A percentile compares a stretch with the other conserved stretches of the same genome.
phyloP scores from a whole-genome alignment of 2,797 vertebrate genomes.

The Karalla daura region DNA sequence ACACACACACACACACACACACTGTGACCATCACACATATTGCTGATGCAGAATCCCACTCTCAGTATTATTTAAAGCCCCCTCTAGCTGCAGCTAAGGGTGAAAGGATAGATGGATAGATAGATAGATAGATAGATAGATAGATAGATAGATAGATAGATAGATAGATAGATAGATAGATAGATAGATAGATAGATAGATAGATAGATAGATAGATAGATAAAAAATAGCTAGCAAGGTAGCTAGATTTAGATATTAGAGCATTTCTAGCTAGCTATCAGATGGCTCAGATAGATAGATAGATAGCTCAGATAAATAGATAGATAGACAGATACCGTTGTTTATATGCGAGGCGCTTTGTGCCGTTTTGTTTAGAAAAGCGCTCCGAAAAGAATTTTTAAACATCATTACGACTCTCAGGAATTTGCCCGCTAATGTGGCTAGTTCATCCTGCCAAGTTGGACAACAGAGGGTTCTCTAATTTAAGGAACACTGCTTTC shows the following conservation, averaged over 20 bases:
- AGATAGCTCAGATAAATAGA: neutral
- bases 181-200: neutral
- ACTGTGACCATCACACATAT: neutral
- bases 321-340: neutral
- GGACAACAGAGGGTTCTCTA: conserved; percentile 60
- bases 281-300: conserved; percentile 2
- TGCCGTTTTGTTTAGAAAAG: conserved; percentile 28
- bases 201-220: neutral
- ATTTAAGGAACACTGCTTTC: conserved; percentile 60
- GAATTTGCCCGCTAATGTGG: conserved; percentile 42
- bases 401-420: conserved; percentile 31
- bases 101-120: neutral
- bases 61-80: conserved; percentile 1
- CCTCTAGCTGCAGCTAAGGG: neutral
- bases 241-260: no score
- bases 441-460: conserved; percentile 55
- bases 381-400: conserved; percentile 26
- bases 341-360: neutral
- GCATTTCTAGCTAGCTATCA: no score
- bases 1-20: neutral
- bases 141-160: conserved; percentile 14
- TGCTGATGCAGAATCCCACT: conserved; percentile 25
- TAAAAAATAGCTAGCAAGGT: no score
- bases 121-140: conserved; percentile 8
- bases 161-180: neutral